Percentiles rank a stretch among this genome's conserved stretches.
Conservation (phyloP, 1,140 invertebrate genomes). For the Drosophila orena region DNA sequence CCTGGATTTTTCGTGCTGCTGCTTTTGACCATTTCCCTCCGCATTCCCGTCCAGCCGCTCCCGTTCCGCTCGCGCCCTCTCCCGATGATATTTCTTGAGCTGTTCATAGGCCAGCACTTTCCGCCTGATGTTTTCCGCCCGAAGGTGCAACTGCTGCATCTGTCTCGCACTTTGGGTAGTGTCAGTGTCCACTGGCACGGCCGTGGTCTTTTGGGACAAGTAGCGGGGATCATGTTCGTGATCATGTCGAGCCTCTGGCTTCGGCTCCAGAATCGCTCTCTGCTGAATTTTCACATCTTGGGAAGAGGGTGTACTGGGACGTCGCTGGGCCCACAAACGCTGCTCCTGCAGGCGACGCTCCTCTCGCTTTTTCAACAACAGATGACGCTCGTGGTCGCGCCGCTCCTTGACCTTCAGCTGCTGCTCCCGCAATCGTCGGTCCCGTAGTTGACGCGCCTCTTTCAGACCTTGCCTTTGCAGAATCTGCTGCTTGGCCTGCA, state of each 20-base stretch:
- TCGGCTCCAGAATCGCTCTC: background rate
- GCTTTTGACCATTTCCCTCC: too few species aligned
- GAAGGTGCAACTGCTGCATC: background rate
- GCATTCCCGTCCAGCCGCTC: background rate
- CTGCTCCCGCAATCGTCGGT: background rate
- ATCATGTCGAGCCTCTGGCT: background rate
- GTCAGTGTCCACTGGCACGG: background rate
- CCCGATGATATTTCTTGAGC: constrained; percentile 1
- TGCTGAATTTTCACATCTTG: background rate
- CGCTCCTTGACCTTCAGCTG: constrained; percentile 16
- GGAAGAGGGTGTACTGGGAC: background rate
- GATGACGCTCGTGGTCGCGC: constrained; percentile 19
- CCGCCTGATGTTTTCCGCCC: background rate
- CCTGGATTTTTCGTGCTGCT: background rate
- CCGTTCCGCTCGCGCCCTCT: background rate
- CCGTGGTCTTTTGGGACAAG: background rate
- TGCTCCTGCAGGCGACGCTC: background rate
- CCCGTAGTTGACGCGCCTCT: background rate
- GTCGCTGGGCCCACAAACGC: background rate
- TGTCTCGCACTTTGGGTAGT: background rate
- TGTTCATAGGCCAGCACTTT: constrained; percentile 2
- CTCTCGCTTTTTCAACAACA: constrained; percentile 6
- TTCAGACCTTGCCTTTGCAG: constrained; percentile 1
- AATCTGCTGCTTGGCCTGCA: background rate
- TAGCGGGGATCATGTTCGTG: too few species aligned